Evolutionary conservation across 2,113 vertebrate species (phyloP), one percentile per base, ranked within the genome.

Genomic region (Seriola quinqueradiata): DNA sequence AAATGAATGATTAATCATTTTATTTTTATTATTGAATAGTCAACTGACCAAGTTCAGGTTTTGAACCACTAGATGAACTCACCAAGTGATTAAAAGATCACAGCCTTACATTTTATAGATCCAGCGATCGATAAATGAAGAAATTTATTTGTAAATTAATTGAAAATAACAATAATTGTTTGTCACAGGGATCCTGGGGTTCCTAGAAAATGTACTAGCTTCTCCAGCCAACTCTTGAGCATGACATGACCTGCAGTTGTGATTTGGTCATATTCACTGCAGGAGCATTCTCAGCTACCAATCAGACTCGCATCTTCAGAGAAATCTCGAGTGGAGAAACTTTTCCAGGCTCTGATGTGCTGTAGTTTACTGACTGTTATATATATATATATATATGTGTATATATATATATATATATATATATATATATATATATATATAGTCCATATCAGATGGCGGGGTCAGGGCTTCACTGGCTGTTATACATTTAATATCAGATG

Each of bases 401-500:
- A 38, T 38, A 38, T 38, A 38, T 38, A 7, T 38, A 38, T 38
- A 38, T 38, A 4, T 4, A 8, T 38, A 8, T 38, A 8, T 38
- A 8, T 38, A 8, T 38, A 7, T 38, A 38, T 38, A 38, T 38
- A 5, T 5, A 8, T 38, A 8, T 38, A 8, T 38, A 1, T 8
- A 1, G 1, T 64, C 17, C 7, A 44, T 78, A 73, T 86, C 78
- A 82, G 71, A 58, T 79, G 38, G 42, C 9, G 1, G 42, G 61
- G 75, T 70, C 61, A 68, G 32, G 36, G 25, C 57, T 70, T 34
- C 58, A 44, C 71, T 67, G 79, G 60, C 71, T 82, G 73, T 82
- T 84, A 17, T 12, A 82, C 52, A 71, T 87, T 76, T 83, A 70
- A 85, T 81, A 85, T 88, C 86, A 85, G 66, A 81, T 85, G 86